phyloP scores from a whole-genome alignment of 2,797 vertebrate genomes.

The Falco peregrinus region DNA sequence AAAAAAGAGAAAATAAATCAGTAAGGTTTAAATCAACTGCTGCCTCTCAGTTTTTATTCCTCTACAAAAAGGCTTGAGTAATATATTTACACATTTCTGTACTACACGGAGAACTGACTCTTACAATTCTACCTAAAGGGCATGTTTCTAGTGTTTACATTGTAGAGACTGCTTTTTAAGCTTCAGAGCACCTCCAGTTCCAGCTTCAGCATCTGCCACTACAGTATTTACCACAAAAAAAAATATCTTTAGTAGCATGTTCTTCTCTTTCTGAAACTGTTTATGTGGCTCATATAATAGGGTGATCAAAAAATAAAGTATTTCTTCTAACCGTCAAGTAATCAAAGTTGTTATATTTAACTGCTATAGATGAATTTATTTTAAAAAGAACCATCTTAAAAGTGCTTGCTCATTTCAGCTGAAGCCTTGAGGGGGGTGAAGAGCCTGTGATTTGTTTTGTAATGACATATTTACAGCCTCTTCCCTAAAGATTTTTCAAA shows the following conservation, averaged over 20 bases:
- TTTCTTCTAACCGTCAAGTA: not conserved
- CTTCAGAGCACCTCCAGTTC: not conserved
- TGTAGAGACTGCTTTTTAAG: not conserved
- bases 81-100: not conserved
- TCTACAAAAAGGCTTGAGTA: not conserved
- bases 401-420: not conserved
- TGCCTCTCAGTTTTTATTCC: not conserved
- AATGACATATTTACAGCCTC: slow-evolving; percentile 19
- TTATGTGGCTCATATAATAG: not conserved
- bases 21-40: not conserved
- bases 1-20: not conserved
- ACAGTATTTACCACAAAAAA: not conserved
- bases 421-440: not conserved
- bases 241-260: not conserved
- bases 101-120: not conserved
- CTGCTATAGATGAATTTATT: not conserved
- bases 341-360: not conserved
- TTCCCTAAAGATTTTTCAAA: not conserved
- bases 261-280: not conserved
- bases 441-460: slow-evolving; percentile 7
- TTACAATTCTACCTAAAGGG: not conserved
- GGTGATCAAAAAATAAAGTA: not conserved
- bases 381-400: not conserved
- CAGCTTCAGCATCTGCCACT: not conserved
- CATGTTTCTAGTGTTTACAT: fast-evolving